A percentile compares a stretch with the other conserved stretches of the same genome.
Evolutionary conservation across 2,113 vertebrate species (phyloP).

Genomic region (Nibea coibor): DNA sequence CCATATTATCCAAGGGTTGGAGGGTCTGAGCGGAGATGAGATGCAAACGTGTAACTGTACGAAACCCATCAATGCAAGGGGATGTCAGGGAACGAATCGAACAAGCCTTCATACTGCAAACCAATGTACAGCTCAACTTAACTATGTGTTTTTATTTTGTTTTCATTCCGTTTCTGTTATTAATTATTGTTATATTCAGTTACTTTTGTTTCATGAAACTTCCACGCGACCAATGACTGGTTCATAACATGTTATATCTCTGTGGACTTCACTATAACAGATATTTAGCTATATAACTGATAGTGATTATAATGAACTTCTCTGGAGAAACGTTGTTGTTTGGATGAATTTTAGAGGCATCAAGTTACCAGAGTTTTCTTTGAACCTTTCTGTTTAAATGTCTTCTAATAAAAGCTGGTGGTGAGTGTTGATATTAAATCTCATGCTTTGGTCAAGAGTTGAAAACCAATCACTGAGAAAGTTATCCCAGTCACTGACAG

Average conservation of each 20-base stretch:
- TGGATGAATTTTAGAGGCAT: slow-evolving; percentile 59
- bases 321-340: slow-evolving; percentile 54
- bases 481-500: neutral
- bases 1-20: slow-evolving; percentile 46
- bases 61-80: slow-evolving; percentile 53
- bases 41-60: slow-evolving; percentile 45
- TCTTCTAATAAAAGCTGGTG: slow-evolving; percentile 76
- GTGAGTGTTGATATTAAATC: slow-evolving; percentile 43
- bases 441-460: neutral
- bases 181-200: neutral
- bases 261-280: slow-evolving; percentile 75
- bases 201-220: slow-evolving; percentile 70
- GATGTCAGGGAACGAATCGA: slow-evolving; percentile 64
- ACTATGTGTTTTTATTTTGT: slow-evolving; percentile 67
- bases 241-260: slow-evolving; percentile 73
- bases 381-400: slow-evolving; percentile 64
- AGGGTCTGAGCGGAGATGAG: slow-evolving; percentile 46
- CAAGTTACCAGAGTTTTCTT: slow-evolving; percentile 45
- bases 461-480: neutral
- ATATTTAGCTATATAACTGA: slow-evolving; percentile 73
- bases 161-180: slow-evolving; percentile 54
- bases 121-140: slow-evolving; percentile 74
- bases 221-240: slow-evolving; percentile 52
- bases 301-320: slow-evolving; percentile 63
- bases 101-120: slow-evolving; percentile 80